phyloP scores from a whole-genome alignment of 2,797 vertebrate genomes.

The Avahi laniger region DNA sequence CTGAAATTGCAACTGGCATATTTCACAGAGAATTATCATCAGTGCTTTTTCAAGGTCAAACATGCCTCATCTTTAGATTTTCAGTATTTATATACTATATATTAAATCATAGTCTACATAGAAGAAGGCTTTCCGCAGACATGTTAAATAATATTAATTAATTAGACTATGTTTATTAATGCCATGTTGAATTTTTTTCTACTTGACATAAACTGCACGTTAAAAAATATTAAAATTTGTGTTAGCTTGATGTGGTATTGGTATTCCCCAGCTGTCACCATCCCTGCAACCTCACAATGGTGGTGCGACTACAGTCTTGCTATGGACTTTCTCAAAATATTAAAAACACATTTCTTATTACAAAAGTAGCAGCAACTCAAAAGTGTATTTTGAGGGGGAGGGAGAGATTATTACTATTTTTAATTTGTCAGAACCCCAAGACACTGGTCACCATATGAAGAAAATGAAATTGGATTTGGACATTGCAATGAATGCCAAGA shows the following conservation, averaged over 20 bases:
- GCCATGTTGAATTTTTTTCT: neutral
- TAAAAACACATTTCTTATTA: neutral
- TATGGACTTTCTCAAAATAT: neutral
- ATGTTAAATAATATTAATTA: constrained; percentile 48
- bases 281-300: neutral
- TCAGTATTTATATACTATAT: constrained; percentile 3
- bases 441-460: neutral
- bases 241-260: neutral
- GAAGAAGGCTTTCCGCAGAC: neutral
- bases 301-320: neutral
- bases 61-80: constrained; percentile 53
- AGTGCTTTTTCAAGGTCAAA: constrained; percentile 77
- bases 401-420: neutral
- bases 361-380: neutral
- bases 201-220: neutral
- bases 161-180: constrained; percentile 38
- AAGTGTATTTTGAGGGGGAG: neutral
- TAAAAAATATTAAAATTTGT: constrained; percentile 1
- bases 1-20: constrained; percentile 75
- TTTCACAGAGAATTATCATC: constrained; percentile 78
- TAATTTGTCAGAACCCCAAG: neutral
- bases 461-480: constrained; percentile 22
- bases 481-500: neutral
- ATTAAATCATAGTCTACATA: constrained; percentile 32
- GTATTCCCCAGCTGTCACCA: neutral